Conservation (phyloP, 2,113 vertebrate genomes). For the Indicator maculatus region DNA sequence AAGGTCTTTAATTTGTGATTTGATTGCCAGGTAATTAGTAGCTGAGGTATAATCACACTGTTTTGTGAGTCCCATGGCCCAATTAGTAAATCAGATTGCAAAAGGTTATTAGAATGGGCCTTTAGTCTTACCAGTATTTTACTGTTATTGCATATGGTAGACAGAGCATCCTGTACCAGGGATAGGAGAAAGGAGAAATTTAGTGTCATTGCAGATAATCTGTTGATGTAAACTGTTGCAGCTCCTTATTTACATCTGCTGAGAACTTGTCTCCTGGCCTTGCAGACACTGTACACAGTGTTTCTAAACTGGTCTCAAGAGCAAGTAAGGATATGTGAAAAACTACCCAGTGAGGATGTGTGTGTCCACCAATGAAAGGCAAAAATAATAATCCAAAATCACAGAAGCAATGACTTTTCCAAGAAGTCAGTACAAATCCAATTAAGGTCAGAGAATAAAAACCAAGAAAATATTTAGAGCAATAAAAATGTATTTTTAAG, state of each 20-base stretch:
- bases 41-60: neutral
- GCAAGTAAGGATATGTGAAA: neutral
- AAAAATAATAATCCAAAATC: neutral
- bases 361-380: neutral
- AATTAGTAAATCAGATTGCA: conserved; percentile 43
- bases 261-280: neutral
- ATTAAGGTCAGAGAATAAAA: neutral
- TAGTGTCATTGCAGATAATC: neutral
- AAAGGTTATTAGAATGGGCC: neutral
- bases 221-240: neutral
- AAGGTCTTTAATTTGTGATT: conserved; percentile 36
- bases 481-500: neutral
- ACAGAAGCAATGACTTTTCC: neutral
- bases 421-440: neutral
- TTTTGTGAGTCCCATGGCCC: conserved; percentile 31
- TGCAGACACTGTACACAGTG: accelerated
- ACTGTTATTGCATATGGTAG: neutral
- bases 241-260: neutral
- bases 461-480: neutral
- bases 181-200: neutral
- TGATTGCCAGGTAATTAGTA: conserved; percentile 46
- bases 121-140: conserved; percentile 12
- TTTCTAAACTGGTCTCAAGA: neutral
- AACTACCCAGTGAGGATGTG: neutral
- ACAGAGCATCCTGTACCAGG: neutral